Percentiles rank a stretch among this genome's conserved stretches.
These are phyloP conservation scores for Leucophora obtusa DNA, from an alignment of 2,888 invertebrate genomes.

Conservation along the genomic window DNA sequence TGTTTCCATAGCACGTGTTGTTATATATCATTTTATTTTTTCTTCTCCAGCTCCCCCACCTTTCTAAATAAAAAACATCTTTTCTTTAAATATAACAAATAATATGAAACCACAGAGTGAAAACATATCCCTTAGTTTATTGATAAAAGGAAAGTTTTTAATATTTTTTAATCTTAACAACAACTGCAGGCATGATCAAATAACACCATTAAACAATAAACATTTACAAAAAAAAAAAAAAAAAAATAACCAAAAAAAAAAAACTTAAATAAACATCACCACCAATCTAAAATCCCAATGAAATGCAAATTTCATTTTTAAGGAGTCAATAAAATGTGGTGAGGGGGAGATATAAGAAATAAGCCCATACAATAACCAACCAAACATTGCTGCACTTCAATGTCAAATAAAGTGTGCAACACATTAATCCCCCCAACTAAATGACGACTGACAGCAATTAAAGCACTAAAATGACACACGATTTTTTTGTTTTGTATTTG, in stretches of 20 bases:
- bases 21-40: constrained; percentile 46
- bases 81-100: constrained; percentile 7
- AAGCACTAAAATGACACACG: constrained; percentile 60
- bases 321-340: background rate
- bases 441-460: constrained; percentile 62
- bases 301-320: constrained; percentile 55
- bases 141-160: constrained; percentile 11
- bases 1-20: constrained; percentile 49
- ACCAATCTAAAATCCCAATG: constrained; percentile 21
- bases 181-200: constrained; percentile 69
- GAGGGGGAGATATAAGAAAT: constrained; percentile 11
- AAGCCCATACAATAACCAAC: constrained; percentile 16
- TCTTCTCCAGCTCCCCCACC: constrained; percentile 10
- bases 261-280: constrained; percentile 38
- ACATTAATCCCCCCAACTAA: constrained; percentile 70
- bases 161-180: constrained; percentile 59
- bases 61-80: constrained; percentile 6
- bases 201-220: constrained; percentile 73
- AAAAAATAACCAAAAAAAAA: background rate
- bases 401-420: constrained; percentile 75
- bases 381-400: constrained; percentile 58
- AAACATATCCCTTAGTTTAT: constrained; percentile 45
- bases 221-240: constrained; percentile 25
- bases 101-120: constrained; percentile 26
- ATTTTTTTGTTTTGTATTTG: constrained; percentile 38